phyloP scores from a whole-genome alignment of 2,888 invertebrate species.

The Mythimna impura region DNA sequence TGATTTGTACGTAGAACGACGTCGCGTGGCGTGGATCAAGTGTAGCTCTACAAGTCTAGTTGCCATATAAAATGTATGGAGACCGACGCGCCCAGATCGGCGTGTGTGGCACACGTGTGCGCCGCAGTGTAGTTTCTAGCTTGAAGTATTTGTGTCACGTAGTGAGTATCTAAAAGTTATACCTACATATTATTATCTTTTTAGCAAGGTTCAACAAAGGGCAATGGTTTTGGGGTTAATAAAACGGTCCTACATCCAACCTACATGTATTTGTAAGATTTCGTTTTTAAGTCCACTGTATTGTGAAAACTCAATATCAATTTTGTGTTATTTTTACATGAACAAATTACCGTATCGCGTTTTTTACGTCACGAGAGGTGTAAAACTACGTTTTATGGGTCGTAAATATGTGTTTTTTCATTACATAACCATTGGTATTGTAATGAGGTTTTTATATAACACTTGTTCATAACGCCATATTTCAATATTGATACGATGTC shows the following conservation, averaged over 20 bases:
- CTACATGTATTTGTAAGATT: background rate
- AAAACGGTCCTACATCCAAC: too few species aligned
- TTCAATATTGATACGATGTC: background rate
- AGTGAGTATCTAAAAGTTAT: too few species aligned
- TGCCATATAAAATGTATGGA: too few species aligned
- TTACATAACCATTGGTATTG: background rate
- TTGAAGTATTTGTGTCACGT: too few species aligned
- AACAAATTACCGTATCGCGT: background rate
- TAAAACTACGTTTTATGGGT: constrained; percentile 27
- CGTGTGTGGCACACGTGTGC: too few species aligned
- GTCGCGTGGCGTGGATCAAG: too few species aligned
- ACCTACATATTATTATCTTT: background rate
- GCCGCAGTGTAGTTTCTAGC: too few species aligned
- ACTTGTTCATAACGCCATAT: background rate
- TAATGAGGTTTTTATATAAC: constrained; percentile 4
- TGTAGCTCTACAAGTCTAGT: too few species aligned
- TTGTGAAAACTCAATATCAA: background rate
- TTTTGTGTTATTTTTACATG: background rate
- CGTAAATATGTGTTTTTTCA: constrained; percentile 24
- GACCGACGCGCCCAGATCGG: too few species aligned
- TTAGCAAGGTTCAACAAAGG: background rate
- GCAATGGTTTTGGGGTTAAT: background rate
- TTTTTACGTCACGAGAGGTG: constrained; percentile 1
- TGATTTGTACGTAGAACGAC: too few species aligned
- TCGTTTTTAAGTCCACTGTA: background rate